Conservation (phyloP, 30 jellyfish, hydroid and myxozoan genomes). For the Aurelia sp. region DNA sequence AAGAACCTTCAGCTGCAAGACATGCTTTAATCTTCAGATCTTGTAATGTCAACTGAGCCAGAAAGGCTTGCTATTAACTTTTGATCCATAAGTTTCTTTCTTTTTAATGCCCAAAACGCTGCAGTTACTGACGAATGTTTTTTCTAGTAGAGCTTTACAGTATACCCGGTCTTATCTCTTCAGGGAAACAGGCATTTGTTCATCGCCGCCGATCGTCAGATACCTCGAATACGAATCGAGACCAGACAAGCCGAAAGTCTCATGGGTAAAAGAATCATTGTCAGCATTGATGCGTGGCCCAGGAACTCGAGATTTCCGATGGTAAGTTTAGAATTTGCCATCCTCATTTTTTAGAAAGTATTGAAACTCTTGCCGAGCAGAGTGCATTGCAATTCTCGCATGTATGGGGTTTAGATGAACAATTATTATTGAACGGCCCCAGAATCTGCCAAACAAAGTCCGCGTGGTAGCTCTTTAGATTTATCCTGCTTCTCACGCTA, state of each 20-base stretch:
- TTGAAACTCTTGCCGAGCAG: too few relatives aligned
- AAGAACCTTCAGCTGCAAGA: not conserved
- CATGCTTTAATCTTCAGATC: not conserved
- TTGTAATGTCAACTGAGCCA: too few relatives aligned
- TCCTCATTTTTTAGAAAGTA: too few relatives aligned
- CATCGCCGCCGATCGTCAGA: conserved; percentile 83
- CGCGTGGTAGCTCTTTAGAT: too few relatives aligned
- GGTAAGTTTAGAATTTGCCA: conserved; percentile 23
- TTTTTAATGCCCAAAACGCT: not conserved
- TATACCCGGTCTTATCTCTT: not conserved
- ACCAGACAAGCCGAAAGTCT: conserved; percentile 93
- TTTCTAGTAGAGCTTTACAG: too few relatives aligned
- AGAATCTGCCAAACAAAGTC: too few relatives aligned
- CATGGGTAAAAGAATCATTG: conserved; percentile 85
- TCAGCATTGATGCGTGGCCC: conserved; percentile 99
- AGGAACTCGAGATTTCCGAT: conserved; percentile 89
- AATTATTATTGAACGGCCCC: too few relatives aligned
- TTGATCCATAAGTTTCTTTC: not conserved
- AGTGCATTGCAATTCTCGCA: too few relatives aligned
- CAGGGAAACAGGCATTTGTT: conserved; percentile 91
- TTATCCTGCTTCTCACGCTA: too few relatives aligned
- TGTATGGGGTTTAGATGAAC: too few relatives aligned
- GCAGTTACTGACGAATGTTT: too few relatives aligned
- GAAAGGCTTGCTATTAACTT: not conserved
- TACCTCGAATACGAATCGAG: conserved; percentile 89